phyloP scores from a whole-genome alignment of 2,113 vertebrate genomes.

The Crocuta crocuta region DNA sequence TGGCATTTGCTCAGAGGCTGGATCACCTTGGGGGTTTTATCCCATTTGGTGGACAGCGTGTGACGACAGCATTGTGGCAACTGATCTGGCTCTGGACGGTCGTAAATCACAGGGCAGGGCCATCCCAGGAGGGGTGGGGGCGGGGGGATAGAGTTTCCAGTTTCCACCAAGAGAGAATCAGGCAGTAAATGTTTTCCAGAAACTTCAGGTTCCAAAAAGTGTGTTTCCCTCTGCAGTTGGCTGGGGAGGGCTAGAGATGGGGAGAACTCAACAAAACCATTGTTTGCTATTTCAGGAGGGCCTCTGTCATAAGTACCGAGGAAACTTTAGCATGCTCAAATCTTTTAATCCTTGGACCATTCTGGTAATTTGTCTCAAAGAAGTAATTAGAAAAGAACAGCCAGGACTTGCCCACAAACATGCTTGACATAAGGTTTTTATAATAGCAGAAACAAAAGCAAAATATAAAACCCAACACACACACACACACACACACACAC shows the following conservation, averaged over 20 bases:
- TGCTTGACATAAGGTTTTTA: constrained; percentile 8
- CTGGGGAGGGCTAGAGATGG: background rate
- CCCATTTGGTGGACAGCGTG: background rate
- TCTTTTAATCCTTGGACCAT: constrained; percentile 1
- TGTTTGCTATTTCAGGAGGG: background rate
- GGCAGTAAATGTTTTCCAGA: constrained; percentile 65
- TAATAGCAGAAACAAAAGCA: background rate
- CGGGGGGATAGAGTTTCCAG: background rate
- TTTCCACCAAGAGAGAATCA: constrained; percentile 29
- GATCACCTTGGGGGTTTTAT: background rate
- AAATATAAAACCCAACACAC: background rate
- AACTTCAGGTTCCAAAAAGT: background rate
- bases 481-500: background rate
- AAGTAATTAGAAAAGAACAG: background rate
- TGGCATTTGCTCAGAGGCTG: background rate
- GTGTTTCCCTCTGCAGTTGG: background rate
- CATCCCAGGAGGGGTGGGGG: background rate
- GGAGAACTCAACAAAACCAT: background rate
- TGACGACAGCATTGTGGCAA: background rate
- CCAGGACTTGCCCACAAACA: background rate
- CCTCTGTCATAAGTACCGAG: background rate
- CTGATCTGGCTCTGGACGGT: background rate
- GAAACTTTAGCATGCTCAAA: background rate
- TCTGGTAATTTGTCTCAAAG: constrained; percentile 26
- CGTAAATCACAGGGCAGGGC: constrained; percentile 36